Evolutionary conservation across 2,113 vertebrate genomes (phyloP).

Genomic region (Cyprinodon tularosa): DNA sequence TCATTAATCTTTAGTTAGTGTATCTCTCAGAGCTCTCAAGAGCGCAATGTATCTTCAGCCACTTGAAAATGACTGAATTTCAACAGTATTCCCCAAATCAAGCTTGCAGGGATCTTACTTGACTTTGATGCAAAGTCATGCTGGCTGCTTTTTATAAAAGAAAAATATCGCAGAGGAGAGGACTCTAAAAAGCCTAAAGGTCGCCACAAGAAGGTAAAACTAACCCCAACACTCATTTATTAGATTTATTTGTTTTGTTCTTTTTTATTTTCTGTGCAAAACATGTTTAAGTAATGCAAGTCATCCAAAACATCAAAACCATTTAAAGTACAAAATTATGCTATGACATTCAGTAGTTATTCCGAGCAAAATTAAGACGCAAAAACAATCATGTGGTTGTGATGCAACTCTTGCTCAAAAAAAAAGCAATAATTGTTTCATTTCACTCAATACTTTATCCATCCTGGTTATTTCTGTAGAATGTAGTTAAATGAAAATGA

Average conservation of each 20-base stretch:
- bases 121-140: conserved; percentile 93
- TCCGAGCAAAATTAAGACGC: conserved; percentile 72
- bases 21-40: conserved; percentile 69
- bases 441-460: conserved; percentile 68
- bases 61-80: conserved; percentile 90
- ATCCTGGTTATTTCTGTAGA: conserved; percentile 63
- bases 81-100: conserved; percentile 90
- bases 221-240: conserved; percentile 84
- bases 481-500: conserved; percentile 62
- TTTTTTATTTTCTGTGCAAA: conserved; percentile 88
- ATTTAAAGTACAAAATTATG: conserved; percentile 69
- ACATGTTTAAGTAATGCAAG: conserved; percentile 82
- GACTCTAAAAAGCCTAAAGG: conserved; percentile 97
- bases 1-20: conserved; percentile 73
- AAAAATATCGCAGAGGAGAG: conserved; percentile 97
- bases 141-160: conserved; percentile 92
- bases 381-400: conserved; percentile 73
- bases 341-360: conserved; percentile 59
- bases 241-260: conserved; percentile 82
- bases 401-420: conserved; percentile 80
- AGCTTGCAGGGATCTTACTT: conserved; percentile 96
- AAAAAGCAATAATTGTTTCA: conserved; percentile 65
- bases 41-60: conserved; percentile 76
- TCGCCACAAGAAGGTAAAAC: conserved; percentile 98
- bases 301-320: conserved; percentile 72